These are phyloP conservation scores for Syncerus caffer DNA, from an alignment of 2,797 vertebrate genomes.

Conservation along the genomic window DNA sequence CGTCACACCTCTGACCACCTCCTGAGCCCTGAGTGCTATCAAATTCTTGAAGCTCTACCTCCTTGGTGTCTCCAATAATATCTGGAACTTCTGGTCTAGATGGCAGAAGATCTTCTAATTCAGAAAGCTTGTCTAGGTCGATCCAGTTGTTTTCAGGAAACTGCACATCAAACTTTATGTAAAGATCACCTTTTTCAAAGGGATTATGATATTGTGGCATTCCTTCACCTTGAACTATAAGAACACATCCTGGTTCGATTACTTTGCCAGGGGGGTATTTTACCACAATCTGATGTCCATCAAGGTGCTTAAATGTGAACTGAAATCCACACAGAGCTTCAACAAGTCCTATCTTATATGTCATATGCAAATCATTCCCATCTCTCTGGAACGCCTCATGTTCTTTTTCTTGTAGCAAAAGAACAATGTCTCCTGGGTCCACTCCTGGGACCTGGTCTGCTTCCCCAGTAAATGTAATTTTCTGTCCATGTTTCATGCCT, in stretches of 20 bases:
- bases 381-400: slow-evolving; percentile 75
- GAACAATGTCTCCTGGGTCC: background rate
- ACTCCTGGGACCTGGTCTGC: background rate
- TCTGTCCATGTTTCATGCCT: background rate
- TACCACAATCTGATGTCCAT: slow-evolving; percentile 95
- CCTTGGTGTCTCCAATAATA: slow-evolving; percentile 92
- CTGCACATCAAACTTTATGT: slow-evolving; percentile 97
- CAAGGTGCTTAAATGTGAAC: slow-evolving; percentile 97
- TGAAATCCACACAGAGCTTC: slow-evolving; percentile 98
- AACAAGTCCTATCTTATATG: slow-evolving; percentile 95
- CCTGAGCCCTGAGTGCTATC: slow-evolving; percentile 91
- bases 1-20: slow-evolving; percentile 92
- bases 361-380: slow-evolving; percentile 94
- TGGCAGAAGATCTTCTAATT: slow-evolving; percentile 97
- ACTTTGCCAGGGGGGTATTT: slow-evolving; percentile 98
- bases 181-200: slow-evolving; percentile 97
- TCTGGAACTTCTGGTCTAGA: slow-evolving; percentile 92
- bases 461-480: background rate
- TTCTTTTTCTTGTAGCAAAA: background rate
- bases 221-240: slow-evolving; percentile 95
- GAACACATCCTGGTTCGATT: slow-evolving; percentile 95
- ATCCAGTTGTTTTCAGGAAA: slow-evolving; percentile 99
- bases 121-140: slow-evolving; percentile 94
- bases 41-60: slow-evolving; percentile 97
- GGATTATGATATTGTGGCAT: slow-evolving; percentile 99